Evolutionary conservation across 2,888 invertebrate species (phyloP).

Genomic region (Trachelus stipa): DNA sequence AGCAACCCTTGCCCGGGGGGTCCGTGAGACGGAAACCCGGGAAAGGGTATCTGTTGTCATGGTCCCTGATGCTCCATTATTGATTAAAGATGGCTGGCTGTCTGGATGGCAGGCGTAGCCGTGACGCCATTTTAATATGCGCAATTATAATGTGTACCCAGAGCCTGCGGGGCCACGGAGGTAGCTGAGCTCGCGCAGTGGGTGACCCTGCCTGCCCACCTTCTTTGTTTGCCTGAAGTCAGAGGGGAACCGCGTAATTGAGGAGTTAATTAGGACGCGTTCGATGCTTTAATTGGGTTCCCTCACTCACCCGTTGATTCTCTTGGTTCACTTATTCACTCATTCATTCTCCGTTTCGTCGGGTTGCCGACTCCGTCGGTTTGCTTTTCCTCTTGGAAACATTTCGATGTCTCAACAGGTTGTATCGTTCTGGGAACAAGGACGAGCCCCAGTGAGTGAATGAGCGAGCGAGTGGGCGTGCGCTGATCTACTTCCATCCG

Average conservation of each 20-base stretch:
- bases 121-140: constrained; percentile 66
- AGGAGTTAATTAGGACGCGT: constrained; percentile 64
- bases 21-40: constrained; percentile 55
- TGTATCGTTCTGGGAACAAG: constrained; percentile 21
- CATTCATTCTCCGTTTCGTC: constrained; percentile 14
- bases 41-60: constrained; percentile 66
- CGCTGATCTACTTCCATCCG: neutral
- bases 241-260: constrained; percentile 60
- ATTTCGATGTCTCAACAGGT: constrained; percentile 44
- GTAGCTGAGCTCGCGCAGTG: constrained; percentile 13
- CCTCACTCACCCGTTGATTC: constrained; percentile 13
- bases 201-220: constrained; percentile 37
- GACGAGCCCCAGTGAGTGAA: neutral
- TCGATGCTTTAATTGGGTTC: constrained; percentile 60
- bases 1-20: constrained; percentile 58
- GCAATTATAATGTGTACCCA: constrained; percentile 65
- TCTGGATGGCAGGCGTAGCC: constrained; percentile 32
- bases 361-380: constrained; percentile 3
- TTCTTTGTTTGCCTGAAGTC: constrained; percentile 60
- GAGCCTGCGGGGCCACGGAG: constrained; percentile 24
- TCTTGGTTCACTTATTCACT: constrained; percentile 11
- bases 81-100: constrained; percentile 66
- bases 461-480: neutral
- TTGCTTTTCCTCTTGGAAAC: constrained; percentile 1
- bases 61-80: constrained; percentile 67